Percentiles rank a stretch among this genome's conserved stretches.
phyloP scores from a whole-genome alignment of 1,140 invertebrate genomes.

The Pseudomyrmex dendroicus region DNA sequence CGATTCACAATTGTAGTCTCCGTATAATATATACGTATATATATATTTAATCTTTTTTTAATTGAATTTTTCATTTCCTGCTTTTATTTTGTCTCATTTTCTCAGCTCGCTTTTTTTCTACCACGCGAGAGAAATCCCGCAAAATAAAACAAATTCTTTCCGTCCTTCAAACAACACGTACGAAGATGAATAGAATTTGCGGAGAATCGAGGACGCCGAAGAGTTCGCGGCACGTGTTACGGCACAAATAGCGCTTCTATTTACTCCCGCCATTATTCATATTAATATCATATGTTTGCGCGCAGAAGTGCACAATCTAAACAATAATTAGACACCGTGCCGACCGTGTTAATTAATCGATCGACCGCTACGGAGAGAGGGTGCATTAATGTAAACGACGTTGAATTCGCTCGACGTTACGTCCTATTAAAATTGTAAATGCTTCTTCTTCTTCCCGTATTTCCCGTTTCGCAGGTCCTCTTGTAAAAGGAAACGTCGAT shows the following conservation, averaged over 20 bases:
- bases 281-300: slow-evolving; percentile 67
- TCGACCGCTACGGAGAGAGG: slow-evolving; percentile 12
- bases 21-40: no score
- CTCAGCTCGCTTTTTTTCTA: neutral
- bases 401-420: slow-evolving; percentile 13
- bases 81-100: neutral
- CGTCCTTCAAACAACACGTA: neutral
- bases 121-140: neutral
- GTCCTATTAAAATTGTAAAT: neutral
- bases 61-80: neutral
- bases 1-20: neutral
- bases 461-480: no score
- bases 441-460: neutral
- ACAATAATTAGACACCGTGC: slow-evolving; percentile 63
- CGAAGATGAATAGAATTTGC: neutral
- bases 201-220: neutral
- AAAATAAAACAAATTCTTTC: neutral
- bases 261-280: slow-evolving; percentile 66
- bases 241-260: slow-evolving; percentile 53
- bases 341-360: slow-evolving; percentile 68
- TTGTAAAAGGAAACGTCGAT: slow-evolving; percentile 28
- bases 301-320: slow-evolving; percentile 59
- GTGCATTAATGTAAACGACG: slow-evolving; percentile 27
- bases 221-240: slow-evolving; percentile 11
- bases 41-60: neutral